Percentiles rank a stretch among this genome's conserved stretches.
Conservation (phyloP, 2,113 vertebrate genomes). For the Promerops cafer region DNA sequence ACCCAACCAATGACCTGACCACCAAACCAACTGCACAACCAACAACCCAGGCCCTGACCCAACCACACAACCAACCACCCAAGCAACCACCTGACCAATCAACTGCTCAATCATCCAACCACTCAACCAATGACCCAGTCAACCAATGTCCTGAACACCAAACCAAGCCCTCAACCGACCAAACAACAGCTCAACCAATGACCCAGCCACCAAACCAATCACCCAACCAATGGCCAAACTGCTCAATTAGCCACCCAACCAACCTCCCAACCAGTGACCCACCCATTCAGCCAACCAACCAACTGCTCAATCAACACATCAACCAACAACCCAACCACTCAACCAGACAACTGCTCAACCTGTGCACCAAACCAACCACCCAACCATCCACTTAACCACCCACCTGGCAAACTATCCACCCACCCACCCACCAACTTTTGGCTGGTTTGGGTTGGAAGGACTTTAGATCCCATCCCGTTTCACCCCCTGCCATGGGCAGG, state of each 20-base stretch:
- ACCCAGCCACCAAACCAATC: too few species aligned
- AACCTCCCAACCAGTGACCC: neutral
- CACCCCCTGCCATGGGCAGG: rapidly evolving
- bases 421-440: neutral
- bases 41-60: neutral
- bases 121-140: too few species aligned
- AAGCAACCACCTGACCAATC: too few species aligned
- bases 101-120: neutral
- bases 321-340: neutral
- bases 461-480: neutral
- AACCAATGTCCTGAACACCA: neutral
- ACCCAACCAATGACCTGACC: neutral
- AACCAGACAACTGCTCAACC: too few species aligned
- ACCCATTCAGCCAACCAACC: neutral
- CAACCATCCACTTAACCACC: neutral
- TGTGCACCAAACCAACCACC: too few species aligned
- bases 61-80: too few species aligned
- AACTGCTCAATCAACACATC: too few species aligned
- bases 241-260: neutral
- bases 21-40: neutral
- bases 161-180: neutral
- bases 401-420: too few species aligned
- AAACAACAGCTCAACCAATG: neutral
- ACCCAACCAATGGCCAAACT: too few species aligned
- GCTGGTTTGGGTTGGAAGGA: neutral